Percentiles rank a stretch among this genome's conserved stretches.
Conservation (phyloP, 2,797 vertebrate species). For the Bucorvus abyssinicus region DNA sequence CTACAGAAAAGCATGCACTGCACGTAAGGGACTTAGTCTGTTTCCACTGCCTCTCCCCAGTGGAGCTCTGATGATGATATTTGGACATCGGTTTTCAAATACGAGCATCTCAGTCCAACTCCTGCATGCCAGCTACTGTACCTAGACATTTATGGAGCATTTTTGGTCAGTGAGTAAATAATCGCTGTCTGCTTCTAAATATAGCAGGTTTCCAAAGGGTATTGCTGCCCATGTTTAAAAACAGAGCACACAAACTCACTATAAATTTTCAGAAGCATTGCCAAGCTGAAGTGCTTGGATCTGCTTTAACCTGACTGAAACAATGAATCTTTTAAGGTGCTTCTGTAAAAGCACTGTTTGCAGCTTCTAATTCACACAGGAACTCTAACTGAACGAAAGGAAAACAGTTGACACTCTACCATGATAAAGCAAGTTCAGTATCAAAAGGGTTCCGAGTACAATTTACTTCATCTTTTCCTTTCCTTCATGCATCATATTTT, state of each 20-base stretch:
- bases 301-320: background rate
- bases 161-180: constrained; percentile 23
- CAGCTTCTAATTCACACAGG: background rate
- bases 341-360: background rate
- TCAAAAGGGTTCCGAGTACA: background rate
- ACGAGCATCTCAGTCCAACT: background rate
- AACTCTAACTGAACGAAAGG: background rate
- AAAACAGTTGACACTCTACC: background rate
- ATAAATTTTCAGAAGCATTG: background rate
- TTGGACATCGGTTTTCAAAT: background rate
- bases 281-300: background rate
- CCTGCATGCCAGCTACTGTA: background rate
- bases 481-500: background rate
- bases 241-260: background rate
- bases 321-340: background rate
- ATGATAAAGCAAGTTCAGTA: background rate
- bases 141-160: background rate
- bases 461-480: background rate
- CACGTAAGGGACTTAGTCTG: background rate
- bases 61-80: background rate
- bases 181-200: background rate
- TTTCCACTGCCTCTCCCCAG: background rate
- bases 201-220: background rate
- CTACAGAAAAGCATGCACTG: background rate
- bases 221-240: background rate